Evolutionary conservation across 2,888 invertebrate species (phyloP), one percentile per base, ranked within the genome.

Genomic region (Agriopis marginaria): DNA sequence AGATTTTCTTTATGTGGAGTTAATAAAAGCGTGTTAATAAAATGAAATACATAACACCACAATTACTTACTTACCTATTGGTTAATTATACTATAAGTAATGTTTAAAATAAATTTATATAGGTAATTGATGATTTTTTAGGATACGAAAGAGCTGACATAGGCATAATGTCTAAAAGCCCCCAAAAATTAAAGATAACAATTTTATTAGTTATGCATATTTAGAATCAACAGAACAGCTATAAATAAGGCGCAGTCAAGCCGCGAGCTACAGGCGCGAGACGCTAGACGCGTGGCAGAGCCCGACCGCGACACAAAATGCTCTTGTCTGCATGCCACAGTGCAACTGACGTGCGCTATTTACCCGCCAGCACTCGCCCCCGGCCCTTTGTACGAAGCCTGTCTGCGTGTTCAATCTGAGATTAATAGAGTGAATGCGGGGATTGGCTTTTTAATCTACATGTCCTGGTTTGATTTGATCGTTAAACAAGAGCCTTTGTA

Each of bases 301-400:
- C 66, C n/a, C 42, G 60, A 54, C 66, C 59, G 40, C 63, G 17
- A 56, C 66, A 53, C 67, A 58, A 68, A 32, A 32, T 32, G 32
- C 32, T 32, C 2, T 5, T 32, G 32, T 68, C 64, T 64, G 62
- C 65, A 67, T 64, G 58, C 42, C 50, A 39, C 17, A 42, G 55
- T 64, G 63, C 67, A 70, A 45, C 50, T 67, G 71, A 71, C 62
- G 42, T 63, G 60, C 32, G 68, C 60, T 71, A 68, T 66, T 71
- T 68, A 17, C 63, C 54, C 47, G 63, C 62, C 50, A 3, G 51
- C 53, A 53, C 44, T 54, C 42, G 44, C 42, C 8, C 7, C 42
- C 59, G 63, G 40, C 56, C 63, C 58, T 71, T 67, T 62, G 49
- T 59, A 39, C 60, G 17, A n/a, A 58, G 23, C 67, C 40, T 58